Percentiles rank a stretch among this genome's conserved stretches.
Evolutionary conservation across 92 coral and sea anemone species (phyloP).

Genomic region (Scolanthus callimorphus): DNA sequence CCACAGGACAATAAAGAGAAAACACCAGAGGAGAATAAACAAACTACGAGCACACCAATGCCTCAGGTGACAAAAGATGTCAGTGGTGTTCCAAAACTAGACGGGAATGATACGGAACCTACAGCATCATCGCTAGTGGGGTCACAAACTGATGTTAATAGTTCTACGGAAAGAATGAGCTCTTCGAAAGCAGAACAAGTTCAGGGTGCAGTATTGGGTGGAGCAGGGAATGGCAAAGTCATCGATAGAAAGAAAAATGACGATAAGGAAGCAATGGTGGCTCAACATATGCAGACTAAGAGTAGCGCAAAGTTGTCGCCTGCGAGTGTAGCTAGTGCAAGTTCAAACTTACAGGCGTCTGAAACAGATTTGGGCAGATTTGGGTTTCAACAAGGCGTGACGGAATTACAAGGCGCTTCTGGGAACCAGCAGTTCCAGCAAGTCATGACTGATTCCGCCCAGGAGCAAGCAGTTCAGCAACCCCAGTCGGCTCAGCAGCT

Average conservation of each 20-base stretch:
- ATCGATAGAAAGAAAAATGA: neutral
- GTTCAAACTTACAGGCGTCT: too few species aligned
- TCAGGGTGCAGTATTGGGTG: neutral
- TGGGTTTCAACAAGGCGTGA: neutral
- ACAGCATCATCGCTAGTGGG: neutral
- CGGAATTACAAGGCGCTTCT: neutral
- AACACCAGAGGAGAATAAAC: neutral
- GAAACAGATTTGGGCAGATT: too few species aligned
- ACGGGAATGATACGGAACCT: neutral
- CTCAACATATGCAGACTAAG: neutral
- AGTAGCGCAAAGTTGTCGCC: neutral
- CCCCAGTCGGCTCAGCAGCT: neutral
- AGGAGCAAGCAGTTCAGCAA: neutral
- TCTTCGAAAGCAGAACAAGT: neutral
- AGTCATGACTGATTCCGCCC: neutral
- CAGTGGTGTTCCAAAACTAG: slow-evolving; percentile 19
- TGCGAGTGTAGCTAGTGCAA: neutral
- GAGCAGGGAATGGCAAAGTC: neutral
- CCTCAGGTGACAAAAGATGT: slow-evolving; percentile 1
- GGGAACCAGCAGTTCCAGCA: neutral
- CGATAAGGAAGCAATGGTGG: neutral
- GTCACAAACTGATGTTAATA: too few species aligned
- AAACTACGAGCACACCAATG: neutral
- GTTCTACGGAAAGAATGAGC: neutral
- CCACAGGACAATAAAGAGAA: neutral